phyloP scores from a whole-genome alignment of 2,888 invertebrate genomes.

The Plutella xylostella region DNA sequence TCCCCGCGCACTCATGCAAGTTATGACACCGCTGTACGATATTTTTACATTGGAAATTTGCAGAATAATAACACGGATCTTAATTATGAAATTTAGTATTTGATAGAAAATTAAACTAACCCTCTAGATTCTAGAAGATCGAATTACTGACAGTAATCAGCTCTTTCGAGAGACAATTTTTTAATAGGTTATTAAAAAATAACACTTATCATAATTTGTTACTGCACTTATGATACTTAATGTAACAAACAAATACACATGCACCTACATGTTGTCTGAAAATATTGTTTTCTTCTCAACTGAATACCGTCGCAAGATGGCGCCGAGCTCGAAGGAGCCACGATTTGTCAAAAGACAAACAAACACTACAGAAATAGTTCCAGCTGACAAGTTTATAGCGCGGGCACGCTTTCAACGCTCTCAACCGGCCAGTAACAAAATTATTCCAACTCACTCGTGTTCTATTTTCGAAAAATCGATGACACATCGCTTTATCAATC shows the following conservation, averaged over 20 bases:
- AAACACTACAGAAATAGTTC: constrained; percentile 62
- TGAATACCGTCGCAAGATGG: constrained; percentile 39
- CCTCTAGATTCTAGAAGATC: too few species aligned
- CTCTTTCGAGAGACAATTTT: too few species aligned
- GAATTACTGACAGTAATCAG: too few species aligned
- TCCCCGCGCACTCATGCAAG: constrained; percentile 48
- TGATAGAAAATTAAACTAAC: too few species aligned
- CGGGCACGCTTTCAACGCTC: constrained; percentile 17
- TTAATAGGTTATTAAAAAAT: too few species aligned
- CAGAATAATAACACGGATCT: too few species aligned
- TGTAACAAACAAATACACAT: too few species aligned
- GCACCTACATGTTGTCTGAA: background rate
- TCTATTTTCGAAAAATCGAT: background rate
- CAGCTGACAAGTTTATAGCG: constrained; percentile 64
- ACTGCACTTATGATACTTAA: too few species aligned
- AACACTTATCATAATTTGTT: too few species aligned
- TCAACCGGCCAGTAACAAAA: constrained; percentile 29
- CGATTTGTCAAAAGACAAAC: constrained; percentile 64
- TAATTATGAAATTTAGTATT: too few species aligned
- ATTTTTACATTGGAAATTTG: constrained; percentile 45
- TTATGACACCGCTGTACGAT: constrained; percentile 56
- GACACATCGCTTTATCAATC: too few species aligned
- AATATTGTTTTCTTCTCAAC: constrained; percentile 18
- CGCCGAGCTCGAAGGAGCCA: constrained; percentile 34
- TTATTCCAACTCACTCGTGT: constrained; percentile 26